Percentiles rank a stretch among this genome's conserved stretches.
Evolutionary conservation across 2,797 vertebrate genomes (phyloP).

Genomic region (Myiotriccus ornatus): DNA sequence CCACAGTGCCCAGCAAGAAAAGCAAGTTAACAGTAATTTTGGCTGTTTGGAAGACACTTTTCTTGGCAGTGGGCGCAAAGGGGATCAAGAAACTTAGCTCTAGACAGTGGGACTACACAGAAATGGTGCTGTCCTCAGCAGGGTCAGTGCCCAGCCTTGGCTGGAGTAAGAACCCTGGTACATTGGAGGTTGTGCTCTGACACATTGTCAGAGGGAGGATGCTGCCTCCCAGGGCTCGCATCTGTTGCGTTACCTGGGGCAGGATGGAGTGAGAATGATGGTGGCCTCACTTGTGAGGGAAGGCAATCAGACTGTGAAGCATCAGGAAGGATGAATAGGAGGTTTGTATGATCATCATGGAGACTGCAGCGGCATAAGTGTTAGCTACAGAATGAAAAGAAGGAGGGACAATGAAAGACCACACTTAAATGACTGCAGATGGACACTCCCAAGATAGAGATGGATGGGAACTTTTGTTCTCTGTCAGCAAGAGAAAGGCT

Average conservation of each 20-base stretch:
- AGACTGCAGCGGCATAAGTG: not conserved
- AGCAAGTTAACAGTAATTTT: not conserved
- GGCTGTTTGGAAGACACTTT: not conserved
- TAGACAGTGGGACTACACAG: too few relatives aligned
- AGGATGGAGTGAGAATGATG: rapidly evolving
- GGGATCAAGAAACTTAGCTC: not conserved
- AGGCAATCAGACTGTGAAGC: not conserved
- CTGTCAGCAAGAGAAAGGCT: not conserved
- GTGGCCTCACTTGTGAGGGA: not conserved
- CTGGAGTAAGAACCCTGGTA: not conserved
- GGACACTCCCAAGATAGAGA: not conserved
- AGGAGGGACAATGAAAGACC: not conserved
- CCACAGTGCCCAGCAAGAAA: not conserved
- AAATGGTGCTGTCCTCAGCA: not conserved
- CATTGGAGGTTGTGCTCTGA: not conserved
- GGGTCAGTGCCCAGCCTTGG: not conserved
- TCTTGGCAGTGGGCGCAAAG: not conserved
- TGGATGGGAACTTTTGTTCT: not conserved
- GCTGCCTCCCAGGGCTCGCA: not conserved
- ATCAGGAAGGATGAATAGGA: not conserved
- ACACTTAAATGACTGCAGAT: not conserved
- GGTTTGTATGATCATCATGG: not conserved
- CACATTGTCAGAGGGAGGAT: not conserved
- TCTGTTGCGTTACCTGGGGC: not conserved
- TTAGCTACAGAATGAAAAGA: not conserved